Conservation (phyloP, 2,888 invertebrate genomes). For the Oeneis ivallda region DNA sequence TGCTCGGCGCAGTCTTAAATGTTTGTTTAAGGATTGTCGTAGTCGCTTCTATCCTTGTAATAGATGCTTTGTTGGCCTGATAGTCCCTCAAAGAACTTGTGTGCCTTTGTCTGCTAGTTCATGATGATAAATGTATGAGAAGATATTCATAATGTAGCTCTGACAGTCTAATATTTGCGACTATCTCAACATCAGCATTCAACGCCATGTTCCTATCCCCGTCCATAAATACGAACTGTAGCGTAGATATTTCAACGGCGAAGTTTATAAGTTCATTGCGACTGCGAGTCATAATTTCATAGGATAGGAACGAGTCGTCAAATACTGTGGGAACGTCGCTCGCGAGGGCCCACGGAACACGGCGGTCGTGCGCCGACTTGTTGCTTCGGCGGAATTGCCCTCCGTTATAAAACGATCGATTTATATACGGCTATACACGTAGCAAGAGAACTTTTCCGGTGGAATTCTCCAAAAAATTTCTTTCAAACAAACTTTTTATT, state of each 20-base stretch:
- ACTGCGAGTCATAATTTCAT: constrained; percentile 18
- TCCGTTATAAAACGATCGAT: not conserved
- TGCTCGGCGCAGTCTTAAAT: too few relatives aligned
- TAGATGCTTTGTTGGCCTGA: not conserved
- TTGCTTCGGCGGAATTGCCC: not conserved
- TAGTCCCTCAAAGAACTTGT: not conserved
- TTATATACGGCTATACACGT: not conserved
- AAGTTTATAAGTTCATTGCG: constrained; percentile 21
- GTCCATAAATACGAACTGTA: constrained; percentile 8
- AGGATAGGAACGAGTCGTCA: constrained; percentile 18
- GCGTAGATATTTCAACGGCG: constrained; percentile 21
- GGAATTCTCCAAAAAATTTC: too few relatives aligned
- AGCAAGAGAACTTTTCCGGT: too few relatives aligned
- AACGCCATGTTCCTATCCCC: not conserved
- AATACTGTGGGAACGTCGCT: constrained; percentile 38
- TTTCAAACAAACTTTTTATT: too few relatives aligned
- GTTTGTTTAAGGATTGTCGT: too few relatives aligned
- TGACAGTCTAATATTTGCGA: constrained; percentile 5
- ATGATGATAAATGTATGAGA: not conserved
- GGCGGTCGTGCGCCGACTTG: constrained; percentile 38
- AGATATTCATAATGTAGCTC: not conserved
- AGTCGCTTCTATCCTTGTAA: too few relatives aligned
- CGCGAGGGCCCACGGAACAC: constrained; percentile 28
- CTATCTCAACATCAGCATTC: constrained; percentile 1
- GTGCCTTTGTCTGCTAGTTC: not conserved